A percentile compares a stretch with the other conserved stretches of the same genome.
Evolutionary conservation across 2,113 vertebrate species (phyloP).

Genomic region (Butorides virescens): DNA sequence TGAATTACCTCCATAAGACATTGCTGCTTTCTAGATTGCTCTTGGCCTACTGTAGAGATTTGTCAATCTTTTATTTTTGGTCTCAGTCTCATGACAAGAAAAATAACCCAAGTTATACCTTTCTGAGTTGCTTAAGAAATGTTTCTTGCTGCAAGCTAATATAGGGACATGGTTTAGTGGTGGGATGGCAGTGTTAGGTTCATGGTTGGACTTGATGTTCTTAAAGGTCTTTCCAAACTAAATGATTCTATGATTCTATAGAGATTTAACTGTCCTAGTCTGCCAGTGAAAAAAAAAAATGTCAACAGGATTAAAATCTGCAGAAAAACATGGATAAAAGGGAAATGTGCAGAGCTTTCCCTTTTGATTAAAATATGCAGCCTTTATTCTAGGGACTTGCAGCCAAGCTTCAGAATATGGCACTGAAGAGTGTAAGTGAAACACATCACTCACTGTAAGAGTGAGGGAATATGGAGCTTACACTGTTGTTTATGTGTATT

Average conservation of each 20-base stretch:
- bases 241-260: no score
- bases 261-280: neutral
- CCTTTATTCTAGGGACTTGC: neutral
- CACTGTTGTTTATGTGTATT: neutral
- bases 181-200: no score
- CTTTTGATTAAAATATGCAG: neutral
- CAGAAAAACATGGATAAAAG: neutral
- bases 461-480: neutral
- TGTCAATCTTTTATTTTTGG: neutral
- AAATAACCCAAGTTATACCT: neutral
- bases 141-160: neutral
- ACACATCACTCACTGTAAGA: neutral
- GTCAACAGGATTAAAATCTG: neutral
- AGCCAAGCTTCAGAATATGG: neutral
- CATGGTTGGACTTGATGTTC: no score
- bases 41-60: neutral
- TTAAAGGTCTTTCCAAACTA: no score
- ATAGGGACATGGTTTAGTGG: no score
- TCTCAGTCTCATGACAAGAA: neutral
- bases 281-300: neutral
- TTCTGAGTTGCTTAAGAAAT: neutral
- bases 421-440: neutral
- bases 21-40: neutral
- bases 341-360: neutral
- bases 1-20: neutral